phyloP scores from a whole-genome alignment of 1,140 invertebrate genomes.

The Lerema accius region DNA sequence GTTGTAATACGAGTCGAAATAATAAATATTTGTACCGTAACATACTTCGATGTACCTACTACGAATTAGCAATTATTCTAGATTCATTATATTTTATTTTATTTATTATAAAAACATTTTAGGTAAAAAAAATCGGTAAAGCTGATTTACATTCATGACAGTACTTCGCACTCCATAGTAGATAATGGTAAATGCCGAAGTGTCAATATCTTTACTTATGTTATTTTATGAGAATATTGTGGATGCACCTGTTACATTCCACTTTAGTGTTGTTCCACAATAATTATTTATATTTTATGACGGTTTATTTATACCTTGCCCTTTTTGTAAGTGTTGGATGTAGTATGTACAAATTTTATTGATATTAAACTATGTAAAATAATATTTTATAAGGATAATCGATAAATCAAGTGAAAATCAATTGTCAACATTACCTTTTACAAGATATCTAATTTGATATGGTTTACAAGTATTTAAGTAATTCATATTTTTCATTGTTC shows the following conservation, averaged over 20 bases:
- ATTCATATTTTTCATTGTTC: background rate
- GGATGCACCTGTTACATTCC: constrained; percentile 56
- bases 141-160: too few species aligned
- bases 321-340: constrained; percentile 34
- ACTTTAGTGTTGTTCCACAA: constrained; percentile 37
- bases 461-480: background rate
- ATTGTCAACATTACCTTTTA: background rate
- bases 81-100: too few species aligned
- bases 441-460: background rate
- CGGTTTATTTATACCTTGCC: constrained; percentile 26
- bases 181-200: background rate
- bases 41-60: too few species aligned
- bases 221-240: constrained; percentile 20
- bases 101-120: too few species aligned
- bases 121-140: too few species aligned
- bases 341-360: constrained; percentile 39
- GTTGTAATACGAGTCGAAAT: too few species aligned
- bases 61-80: too few species aligned
- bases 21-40: too few species aligned
- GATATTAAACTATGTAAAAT: constrained; percentile 20
- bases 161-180: too few species aligned
- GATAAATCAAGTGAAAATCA: constrained; percentile 1
- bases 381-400: constrained; percentile 16
- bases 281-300: constrained; percentile 29
- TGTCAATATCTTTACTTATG: background rate